Evolutionary conservation across 2,797 vertebrate species (phyloP), one percentile per base, ranked within the genome.

Genomic region (Rhinella marina): DNA sequence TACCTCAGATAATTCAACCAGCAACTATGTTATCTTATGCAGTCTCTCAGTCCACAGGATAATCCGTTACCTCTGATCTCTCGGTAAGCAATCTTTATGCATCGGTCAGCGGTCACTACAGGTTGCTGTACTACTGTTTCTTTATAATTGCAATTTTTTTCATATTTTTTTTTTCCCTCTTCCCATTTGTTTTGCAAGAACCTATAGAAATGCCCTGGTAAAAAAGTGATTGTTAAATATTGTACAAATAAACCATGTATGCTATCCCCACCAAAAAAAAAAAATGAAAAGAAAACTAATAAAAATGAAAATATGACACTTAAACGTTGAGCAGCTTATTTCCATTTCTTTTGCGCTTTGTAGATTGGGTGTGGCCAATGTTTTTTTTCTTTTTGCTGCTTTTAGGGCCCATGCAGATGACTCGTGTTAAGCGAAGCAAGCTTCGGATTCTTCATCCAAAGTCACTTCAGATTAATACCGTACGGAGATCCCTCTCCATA

Each of bases 221-320:
- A 93, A 94, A 94, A 94, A 95, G 94, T 96, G 95, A 96, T 96
- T 97, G 96, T 97, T 96, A 95, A 96, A 97, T 97, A 97, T 95
- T 97, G 97, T 98, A 97, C 94, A 97, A 96, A 96, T 95, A 95
- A 80, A 94, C 92, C 95, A 94, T 97, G 96, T 97, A 97, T 97
- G 96, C 96, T 96, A 95, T 94, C 90, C 94, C 93, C 95, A 93
- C 94, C 94, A 94, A 91, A 87, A 94, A 25, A 92, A 41, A 41
- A 41, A 41, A 41, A 41, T 41, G 92, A 92, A 41, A 19, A 68
- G 92, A 92, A 56, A 21, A 68, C 50, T 50, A 92, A 93, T 92
- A 62, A n/a, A 76, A 62, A 70, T 54, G 77, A 85, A 84, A 76
- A 84, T 64, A 64, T 50, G 70, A 84, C 82, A 84, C 56, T 48